Evolutionary conservation across 2,888 invertebrate genomes (phyloP).

Genomic region (Hirtodrosophila histrioides): DNA sequence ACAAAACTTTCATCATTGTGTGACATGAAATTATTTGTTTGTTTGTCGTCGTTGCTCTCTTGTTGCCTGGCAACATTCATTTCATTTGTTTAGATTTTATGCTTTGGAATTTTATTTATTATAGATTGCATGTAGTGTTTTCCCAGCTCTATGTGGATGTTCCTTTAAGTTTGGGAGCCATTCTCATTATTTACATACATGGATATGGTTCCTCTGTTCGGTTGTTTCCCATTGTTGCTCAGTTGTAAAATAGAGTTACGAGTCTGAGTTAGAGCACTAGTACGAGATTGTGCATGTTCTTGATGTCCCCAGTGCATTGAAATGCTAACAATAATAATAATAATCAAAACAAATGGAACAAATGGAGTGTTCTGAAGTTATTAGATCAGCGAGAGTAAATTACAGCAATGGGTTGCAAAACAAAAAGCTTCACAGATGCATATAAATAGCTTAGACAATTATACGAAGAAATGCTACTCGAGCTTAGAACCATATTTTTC

Average conservation of each 20-base stretch:
- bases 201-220: conserved; percentile 1
- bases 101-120: conserved; percentile 70
- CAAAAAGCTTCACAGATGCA: background rate
- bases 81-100: conserved; percentile 75
- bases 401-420: too few species aligned
- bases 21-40: conserved; percentile 75
- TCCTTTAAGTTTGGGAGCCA: conserved; percentile 8
- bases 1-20: conserved; percentile 77
- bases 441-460: too few species aligned
- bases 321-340: conserved; percentile 41
- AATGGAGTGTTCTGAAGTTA: conserved; percentile 25
- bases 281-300: conserved; percentile 13
- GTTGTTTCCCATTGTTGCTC: conserved; percentile 18
- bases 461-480: too few species aligned
- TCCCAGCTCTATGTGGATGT: conserved; percentile 10
- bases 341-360: conserved; percentile 50
- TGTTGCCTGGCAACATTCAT: conserved; percentile 65
- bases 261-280: conserved; percentile 2
- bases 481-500: too few species aligned
- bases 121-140: conserved; percentile 30
- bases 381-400: background rate
- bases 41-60: conserved; percentile 38
- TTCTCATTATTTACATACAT: conserved; percentile 33
- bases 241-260: conserved; percentile 22
- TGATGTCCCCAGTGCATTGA: conserved; percentile 23